These are phyloP conservation scores for Halictus rubicundus DNA, from an alignment of 1,140 invertebrate genomes.

Conservation along the genomic window DNA sequence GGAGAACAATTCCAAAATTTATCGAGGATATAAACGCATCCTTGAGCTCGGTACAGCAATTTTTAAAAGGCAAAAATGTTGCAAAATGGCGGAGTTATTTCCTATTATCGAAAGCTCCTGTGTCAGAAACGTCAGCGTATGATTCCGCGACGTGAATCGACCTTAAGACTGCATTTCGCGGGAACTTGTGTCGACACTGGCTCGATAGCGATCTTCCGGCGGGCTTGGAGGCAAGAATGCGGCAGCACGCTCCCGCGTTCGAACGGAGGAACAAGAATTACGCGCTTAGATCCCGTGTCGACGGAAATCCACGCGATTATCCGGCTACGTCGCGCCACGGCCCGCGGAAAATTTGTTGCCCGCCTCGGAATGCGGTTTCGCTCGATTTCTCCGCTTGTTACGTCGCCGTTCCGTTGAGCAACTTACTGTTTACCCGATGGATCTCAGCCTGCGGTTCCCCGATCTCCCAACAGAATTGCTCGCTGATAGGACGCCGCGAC, in stretches of 20 bases:
- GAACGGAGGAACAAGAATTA: neutral
- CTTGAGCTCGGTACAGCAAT: no score
- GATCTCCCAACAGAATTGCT: neutral
- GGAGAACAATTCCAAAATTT: no score
- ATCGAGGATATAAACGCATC: no score
- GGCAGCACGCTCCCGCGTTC: neutral
- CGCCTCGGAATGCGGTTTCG: neutral
- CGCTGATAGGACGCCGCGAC: no score
- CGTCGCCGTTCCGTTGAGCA: neutral
- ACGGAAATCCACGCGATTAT: neutral
- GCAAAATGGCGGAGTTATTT: no score
- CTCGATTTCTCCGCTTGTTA: neutral
- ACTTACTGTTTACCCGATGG: neutral
- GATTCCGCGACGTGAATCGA: slow-evolving; percentile 22
- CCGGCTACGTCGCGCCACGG: no score
- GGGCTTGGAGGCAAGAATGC: neutral
- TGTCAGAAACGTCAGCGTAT: no score
- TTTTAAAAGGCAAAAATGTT: no score
- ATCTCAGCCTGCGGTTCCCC: neutral
- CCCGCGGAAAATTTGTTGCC: neutral
- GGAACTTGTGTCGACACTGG: slow-evolving; percentile 11
- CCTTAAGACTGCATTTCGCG: slow-evolving; percentile 52
- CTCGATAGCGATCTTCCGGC: slow-evolving; percentile 49
- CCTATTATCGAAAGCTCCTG: no score
- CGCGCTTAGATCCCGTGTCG: neutral